These are phyloP conservation scores for Thamnophis elegans DNA, from an alignment of 2,797 vertebrate species.

Conservation along the genomic window DNA sequence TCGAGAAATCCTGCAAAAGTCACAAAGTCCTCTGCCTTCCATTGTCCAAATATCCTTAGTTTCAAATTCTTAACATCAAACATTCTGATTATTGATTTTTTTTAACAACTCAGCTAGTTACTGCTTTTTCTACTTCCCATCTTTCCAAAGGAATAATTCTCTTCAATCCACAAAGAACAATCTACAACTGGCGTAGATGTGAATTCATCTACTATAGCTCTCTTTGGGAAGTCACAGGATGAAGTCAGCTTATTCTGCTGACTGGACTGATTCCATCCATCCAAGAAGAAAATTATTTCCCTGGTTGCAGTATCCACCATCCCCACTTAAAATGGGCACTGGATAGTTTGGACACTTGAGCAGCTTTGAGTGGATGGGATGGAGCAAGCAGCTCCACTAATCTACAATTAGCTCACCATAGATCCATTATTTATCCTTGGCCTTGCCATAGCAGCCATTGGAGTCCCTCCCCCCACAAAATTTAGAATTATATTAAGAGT, in stretches of 20 bases:
- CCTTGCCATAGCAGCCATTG: not conserved
- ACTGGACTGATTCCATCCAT: not conserved
- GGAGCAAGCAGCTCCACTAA: not conserved
- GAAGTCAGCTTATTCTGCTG: not conserved
- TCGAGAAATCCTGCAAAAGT: not conserved
- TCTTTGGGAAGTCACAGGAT: not conserved
- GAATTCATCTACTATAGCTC: not conserved
- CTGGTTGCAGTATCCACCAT: not conserved
- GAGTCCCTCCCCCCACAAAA: not conserved
- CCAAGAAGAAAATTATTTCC: not conserved
- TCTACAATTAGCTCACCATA: not conserved
- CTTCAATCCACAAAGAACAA: not conserved
- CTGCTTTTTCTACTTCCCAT: not conserved
- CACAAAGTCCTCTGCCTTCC: not conserved
- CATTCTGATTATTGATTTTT: not conserved
- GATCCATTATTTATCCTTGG: not conserved
- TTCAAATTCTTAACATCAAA: not conserved
- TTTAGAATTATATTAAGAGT: not conserved
- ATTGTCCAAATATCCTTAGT: not conserved
- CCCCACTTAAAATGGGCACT: not conserved
- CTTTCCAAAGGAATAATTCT: not conserved
- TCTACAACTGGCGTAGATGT: not conserved
- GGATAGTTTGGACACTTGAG: not conserved
- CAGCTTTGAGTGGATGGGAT: not conserved
- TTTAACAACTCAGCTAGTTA: not conserved